Percentiles rank a stretch among this genome's conserved stretches.
phyloP scores from a whole-genome alignment of 2,797 vertebrate species.

The Syndactyla subalaris region DNA sequence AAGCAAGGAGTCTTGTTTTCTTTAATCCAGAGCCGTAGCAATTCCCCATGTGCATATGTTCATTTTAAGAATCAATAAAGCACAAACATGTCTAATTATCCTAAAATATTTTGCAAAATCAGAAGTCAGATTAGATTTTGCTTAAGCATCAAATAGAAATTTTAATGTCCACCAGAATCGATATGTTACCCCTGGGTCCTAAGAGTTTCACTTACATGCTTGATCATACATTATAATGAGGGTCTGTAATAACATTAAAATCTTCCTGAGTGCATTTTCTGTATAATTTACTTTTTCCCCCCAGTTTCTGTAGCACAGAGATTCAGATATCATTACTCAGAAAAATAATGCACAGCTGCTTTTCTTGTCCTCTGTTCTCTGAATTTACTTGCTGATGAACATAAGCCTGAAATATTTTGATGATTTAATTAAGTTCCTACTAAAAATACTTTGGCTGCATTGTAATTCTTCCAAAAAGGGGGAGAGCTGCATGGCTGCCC shows the following conservation, averaged over 20 bases:
- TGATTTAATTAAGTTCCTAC: conserved; percentile 31
- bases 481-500: not conserved
- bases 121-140: conserved; percentile 68
- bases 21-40: conserved; percentile 16
- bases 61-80: conserved; percentile 69
- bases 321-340: conserved; percentile 32
- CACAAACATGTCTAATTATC: conserved; percentile 66
- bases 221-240: conserved; percentile 55
- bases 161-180: conserved; percentile 43
- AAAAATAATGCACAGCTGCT: conserved; percentile 47
- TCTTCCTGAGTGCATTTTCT: conserved; percentile 38
- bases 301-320: not conserved
- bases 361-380: not conserved
- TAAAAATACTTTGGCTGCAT: not conserved
- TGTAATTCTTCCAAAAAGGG: not conserved
- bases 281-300: not conserved
- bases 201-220: conserved; percentile 60
- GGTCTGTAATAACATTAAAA: conserved; percentile 38
- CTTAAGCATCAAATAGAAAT: conserved; percentile 65
- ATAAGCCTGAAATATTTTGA: conserved; percentile 38
- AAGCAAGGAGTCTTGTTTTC: not conserved
- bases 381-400: conserved; percentile 19
- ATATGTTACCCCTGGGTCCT: conserved; percentile 28
- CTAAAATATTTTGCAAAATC: conserved; percentile 65
- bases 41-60: conserved; percentile 57